Evolutionary conservation across 2,113 vertebrate genomes (phyloP), one percentile per base, ranked within the genome.

Genomic region (Lasiurus cinereus): DNA sequence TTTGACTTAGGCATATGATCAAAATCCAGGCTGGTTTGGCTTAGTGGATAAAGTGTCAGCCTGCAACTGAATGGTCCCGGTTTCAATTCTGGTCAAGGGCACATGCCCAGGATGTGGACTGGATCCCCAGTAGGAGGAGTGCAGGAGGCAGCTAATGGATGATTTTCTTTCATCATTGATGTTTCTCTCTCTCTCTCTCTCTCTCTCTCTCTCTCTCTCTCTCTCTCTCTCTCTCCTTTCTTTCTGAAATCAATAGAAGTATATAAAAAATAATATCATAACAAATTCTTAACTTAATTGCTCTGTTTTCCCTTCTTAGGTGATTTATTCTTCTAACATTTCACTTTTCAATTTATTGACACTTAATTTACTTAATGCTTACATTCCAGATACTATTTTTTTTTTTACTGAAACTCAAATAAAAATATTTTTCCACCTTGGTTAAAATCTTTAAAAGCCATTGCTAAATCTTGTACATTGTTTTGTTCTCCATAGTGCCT

Each of bases 301-400:
- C 15, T 66, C 36, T 87, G 3, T 62, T 88, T 52, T 88, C 5
- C 31, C 70, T 76, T 79, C 21, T 72, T 83, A 69, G 39, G 11
- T 73, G 39, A 92, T 88, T 92, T 93, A 87, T 50, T 87, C 21
- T 88, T 84, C 36, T 85, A n/a, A 84, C 13, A 80, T 15, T 92
- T 93, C 7, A 48, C 14, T 79, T 90, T 90, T 50, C 19, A 76
- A 43, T 48, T 91, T 78, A 85, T 39, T 91, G 39, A 74, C 13
- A 79, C 54, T 72, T 83, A 91, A 91, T 79, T 83, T 21, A 50
- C 27, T 91, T 66, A 87, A 79, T 77, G 19, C 16, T 94, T 76
- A 91, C 15, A 73, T 83, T 91, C 78, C 69, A 72, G 29, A 56
- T 1, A 73, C n/a, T 74, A 22, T 84, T 64, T 90, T 64, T 48